Evolutionary conservation across 2,113 vertebrate genomes (phyloP), one percentile per base, ranked within the genome.

Genomic region (Oenanthe oenanthe): DNA sequence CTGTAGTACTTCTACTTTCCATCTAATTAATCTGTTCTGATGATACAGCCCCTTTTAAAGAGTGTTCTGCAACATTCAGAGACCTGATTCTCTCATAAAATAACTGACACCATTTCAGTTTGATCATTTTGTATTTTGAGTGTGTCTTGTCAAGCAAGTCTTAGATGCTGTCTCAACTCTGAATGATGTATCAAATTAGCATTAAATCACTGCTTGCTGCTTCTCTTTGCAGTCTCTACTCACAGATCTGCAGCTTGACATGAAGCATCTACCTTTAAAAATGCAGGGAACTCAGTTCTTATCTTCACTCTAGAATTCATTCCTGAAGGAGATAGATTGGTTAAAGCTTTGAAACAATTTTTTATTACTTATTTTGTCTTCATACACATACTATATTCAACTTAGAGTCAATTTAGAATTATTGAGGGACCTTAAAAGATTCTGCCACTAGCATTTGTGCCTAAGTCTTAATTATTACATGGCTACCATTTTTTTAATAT

Each of bases 91-190:
- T 16, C 73, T 94, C 40, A 7, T 92, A 70, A 92, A 94, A 80
- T 88, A 82, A 87, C 66, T 85, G 66, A 77, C 88, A 91, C 32
- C 56, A 20, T 89, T 91, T 85, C 83, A 48, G 58, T 85, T 93
- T 94, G 87, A 95, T 95, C 65, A 88, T 89, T 95, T 88, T 88
- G 76, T 93, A 80, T 79, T 92, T 96, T 51, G 60, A 89, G 57
- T 78, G 24, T 65, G n/a, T n/a, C 74, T 92, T 94, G 74, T 96
- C 91, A 87, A 76, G 77, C 58, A 74, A 81, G 54, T 62, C 82
- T 81, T 94, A 91, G 75, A 76, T 79, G 36, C 26, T 78, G 68
- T 77, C 85, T 89, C 42, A 50, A 82, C 40, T 95, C 74, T 67
- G 74, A 92, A 61, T 45, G 83, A 92, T 94, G 62, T 43, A 84